Conservation (phyloP, 2,797 vertebrate species). For the Siniperca scherzeri region DNA sequence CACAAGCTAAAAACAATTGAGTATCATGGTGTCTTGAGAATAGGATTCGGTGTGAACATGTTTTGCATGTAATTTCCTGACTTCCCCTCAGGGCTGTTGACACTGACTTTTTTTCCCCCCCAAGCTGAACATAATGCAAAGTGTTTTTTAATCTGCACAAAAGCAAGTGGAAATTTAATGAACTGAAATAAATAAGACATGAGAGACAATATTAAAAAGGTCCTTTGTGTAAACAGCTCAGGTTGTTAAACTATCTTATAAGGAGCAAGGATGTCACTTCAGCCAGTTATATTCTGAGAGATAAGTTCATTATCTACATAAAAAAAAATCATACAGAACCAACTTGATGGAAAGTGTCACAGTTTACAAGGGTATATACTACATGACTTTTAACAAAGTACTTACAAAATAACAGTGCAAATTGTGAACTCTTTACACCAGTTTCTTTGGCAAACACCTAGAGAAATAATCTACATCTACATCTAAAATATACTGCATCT, state of each 20-base stretch:
- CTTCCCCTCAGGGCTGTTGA: constrained; percentile 56
- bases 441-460: constrained; percentile 55
- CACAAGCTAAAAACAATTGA: constrained; percentile 51
- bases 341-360: constrained; percentile 47
- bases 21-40: constrained; percentile 37
- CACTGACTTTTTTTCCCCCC: constrained; percentile 21
- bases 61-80: constrained; percentile 64
- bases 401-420: constrained; percentile 58
- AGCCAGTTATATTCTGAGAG: constrained; percentile 17
- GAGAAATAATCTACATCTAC: constrained; percentile 33
- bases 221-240: constrained; percentile 25
- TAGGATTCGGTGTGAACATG: constrained; percentile 57
- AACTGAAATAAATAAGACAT: constrained; percentile 61
- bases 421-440: constrained; percentile 37
- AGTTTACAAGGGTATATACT: constrained; percentile 47
- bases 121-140: constrained; percentile 45
- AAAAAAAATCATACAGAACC: constrained; percentile 43
- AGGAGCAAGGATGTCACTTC: constrained; percentile 25
- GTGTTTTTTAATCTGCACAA: constrained; percentile 38
- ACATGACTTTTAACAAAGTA: constrained; percentile 34
- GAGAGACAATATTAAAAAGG: constrained; percentile 10
- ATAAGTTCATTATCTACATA: constrained; percentile 45
- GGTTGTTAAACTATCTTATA: constrained; percentile 35
- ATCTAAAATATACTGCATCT: constrained; percentile 39
- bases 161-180: constrained; percentile 50